A percentile compares a stretch with the other conserved stretches of the same genome.
phyloP scores from a whole-genome alignment of 2,888 invertebrate genomes.

The Geophilus truncorum region DNA sequence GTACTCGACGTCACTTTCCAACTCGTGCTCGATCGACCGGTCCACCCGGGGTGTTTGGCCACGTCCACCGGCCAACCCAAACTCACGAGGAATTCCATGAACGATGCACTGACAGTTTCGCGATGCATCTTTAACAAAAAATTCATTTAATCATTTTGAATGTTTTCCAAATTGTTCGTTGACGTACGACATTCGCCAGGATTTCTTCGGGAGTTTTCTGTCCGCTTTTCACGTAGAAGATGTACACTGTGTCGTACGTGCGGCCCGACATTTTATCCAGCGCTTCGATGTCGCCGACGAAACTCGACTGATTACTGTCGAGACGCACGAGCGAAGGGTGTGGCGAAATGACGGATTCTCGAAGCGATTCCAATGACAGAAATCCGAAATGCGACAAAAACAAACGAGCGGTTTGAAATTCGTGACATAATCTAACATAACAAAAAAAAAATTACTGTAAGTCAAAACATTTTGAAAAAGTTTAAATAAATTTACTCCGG shows the following conservation, averaged over 20 bases:
- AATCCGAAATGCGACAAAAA: conserved; percentile 93
- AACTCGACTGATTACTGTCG: conserved; percentile 64
- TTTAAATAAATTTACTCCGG: conserved; percentile 45
- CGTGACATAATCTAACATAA: conserved; percentile 62
- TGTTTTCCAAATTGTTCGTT: background rate
- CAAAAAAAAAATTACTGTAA: too few relatives aligned
- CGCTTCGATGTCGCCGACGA: conserved; percentile 70
- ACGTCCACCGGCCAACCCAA: conserved; percentile 86
- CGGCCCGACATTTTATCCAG: conserved; percentile 82
- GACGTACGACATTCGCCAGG: conserved; percentile 65
- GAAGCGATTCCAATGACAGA: background rate
- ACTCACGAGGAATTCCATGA: conserved; percentile 59
- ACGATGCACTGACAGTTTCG: conserved; percentile 52
- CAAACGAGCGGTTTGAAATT: conserved; percentile 90
- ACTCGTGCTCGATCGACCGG: conserved; percentile 81
- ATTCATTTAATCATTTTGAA: background rate
- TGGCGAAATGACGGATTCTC: background rate
- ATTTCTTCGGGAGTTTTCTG: conserved; percentile 74
- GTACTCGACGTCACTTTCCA: conserved; percentile 57
- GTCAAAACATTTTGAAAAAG: background rate
- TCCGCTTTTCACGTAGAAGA: conserved; percentile 87
- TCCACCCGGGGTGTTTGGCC: conserved; percentile 86
- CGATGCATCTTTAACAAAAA: background rate
- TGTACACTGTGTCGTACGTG: conserved; percentile 84
- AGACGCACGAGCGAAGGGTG: conserved; percentile 59